Evolutionary conservation across 2,888 invertebrate species (phyloP).

Genomic region (Ypsolopha scabrella): DNA sequence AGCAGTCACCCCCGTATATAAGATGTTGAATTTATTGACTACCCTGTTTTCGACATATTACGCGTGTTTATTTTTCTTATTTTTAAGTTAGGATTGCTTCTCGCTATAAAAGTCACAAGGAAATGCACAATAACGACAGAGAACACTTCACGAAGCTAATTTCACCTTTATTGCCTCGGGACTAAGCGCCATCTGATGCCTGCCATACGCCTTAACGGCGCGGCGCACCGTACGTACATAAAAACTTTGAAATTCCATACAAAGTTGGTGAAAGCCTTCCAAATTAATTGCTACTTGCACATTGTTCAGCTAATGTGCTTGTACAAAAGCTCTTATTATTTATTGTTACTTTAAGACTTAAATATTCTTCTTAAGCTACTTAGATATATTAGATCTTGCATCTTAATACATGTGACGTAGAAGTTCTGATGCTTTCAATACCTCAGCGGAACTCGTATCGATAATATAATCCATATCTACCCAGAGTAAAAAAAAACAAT

Average conservation of each 20-base stretch:
- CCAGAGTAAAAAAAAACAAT: too few relatives aligned
- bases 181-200: conserved; percentile 5
- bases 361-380: too few relatives aligned
- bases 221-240: neutral
- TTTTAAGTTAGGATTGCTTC: neutral
- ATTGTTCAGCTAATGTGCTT: conserved; percentile 6
- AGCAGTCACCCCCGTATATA: neutral
- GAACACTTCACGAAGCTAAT: neutral
- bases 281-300: conserved; percentile 7
- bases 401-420: too few relatives aligned
- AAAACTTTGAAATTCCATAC: conserved; percentile 8
- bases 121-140: neutral
- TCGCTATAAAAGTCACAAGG: neutral
- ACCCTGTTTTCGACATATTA: neutral
- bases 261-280: conserved; percentile 5
- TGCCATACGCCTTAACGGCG: neutral
- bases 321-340: neutral
- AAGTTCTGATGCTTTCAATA: too few relatives aligned
- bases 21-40: neutral
- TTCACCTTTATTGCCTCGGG: conserved; percentile 3
- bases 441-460: too few relatives aligned
- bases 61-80: neutral
- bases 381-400: too few relatives aligned
- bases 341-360: too few relatives aligned
- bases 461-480: too few relatives aligned